Evolutionary conservation across 2,797 vertebrate genomes (phyloP), one percentile per base, ranked within the genome.

Genomic region (Labeo calbasu): DNA sequence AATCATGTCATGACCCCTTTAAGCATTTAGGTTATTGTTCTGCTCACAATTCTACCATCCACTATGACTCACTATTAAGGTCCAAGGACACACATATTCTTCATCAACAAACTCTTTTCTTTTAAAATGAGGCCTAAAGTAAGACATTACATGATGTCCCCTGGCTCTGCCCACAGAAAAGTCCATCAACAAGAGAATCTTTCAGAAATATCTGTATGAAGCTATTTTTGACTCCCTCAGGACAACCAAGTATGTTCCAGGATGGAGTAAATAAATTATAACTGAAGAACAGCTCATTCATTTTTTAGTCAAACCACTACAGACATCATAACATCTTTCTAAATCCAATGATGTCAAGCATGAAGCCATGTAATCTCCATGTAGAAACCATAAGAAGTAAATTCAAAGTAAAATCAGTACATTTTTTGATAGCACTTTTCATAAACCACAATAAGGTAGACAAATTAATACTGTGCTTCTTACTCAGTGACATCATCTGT

Each of bases 161-260:
- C 53, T 81, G 53, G 53, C 70, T 12, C 13, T 82, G 46, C 15
- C 59, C 43, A 73, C 13, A 51, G 25, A 51, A 57, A 82, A 53
- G 19, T 14, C 69, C 55, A 23, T 61, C 19, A 73, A 28, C n/a
- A 73, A 8, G 17, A 72, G 40, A 82, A 61, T 61, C 57, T 51
- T 53, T 63, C 5, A 75, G 21, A 75, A 82, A 51, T 51, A 63
- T 65, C 43, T 50, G 48, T 75, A 50, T 65, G 14, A 9, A 65
- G 57, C 57, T 63, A 82, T 82, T 82, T 66, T 75, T 65, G 59
- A 75, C 32, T 82, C 71, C 57, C 71, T 75, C 13, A 1, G 46
- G 71, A 82, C 40, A 72, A 75, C 43, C 15, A 32, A 82, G 19
- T 73, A 61, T 73, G 69, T 63, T 36, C 21, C 53, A 32, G 68